Percentiles rank a stretch among this genome's conserved stretches.
Conservation (phyloP, 1,140 invertebrate species). For the Polyergus mexicanus region DNA sequence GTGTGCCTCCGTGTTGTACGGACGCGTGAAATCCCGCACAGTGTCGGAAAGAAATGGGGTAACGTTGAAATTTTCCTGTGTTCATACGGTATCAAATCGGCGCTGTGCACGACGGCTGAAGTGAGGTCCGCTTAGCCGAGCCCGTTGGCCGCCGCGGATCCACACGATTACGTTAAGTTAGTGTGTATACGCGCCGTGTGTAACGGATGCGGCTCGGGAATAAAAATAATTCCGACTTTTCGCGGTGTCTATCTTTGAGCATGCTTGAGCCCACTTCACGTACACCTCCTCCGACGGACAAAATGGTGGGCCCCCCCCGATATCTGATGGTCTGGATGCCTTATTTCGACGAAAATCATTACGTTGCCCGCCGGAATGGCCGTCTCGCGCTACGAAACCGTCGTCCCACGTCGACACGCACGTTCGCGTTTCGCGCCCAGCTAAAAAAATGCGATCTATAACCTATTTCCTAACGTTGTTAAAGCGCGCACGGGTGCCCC, state of each 20-base stretch:
- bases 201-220: constrained; percentile 36
- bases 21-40: constrained; percentile 81
- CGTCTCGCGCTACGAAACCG: constrained; percentile 26
- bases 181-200: not conserved
- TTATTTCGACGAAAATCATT: constrained; percentile 78
- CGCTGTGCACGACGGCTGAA: constrained; percentile 68
- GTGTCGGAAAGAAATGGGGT: constrained; percentile 85
- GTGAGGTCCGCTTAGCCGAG: constrained; percentile 58
- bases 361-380: constrained; percentile 54
- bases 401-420: constrained; percentile 43
- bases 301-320: constrained; percentile 87
- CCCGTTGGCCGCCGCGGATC: constrained; percentile 5
- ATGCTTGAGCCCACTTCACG: constrained; percentile 86
- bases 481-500: constrained; percentile 73
- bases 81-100: constrained; percentile 81
- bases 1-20: constrained; percentile 78
- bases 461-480: constrained; percentile 76
- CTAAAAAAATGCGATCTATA: constrained; percentile 75
- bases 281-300: constrained; percentile 88
- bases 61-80: constrained; percentile 83
- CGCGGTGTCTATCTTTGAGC: constrained; percentile 84
- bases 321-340: constrained; percentile 80
- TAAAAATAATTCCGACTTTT: constrained; percentile 78
- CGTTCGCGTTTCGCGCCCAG: constrained; percentile 49
- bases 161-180: not conserved